These are phyloP conservation scores for Dryomyza anilis DNA, from an alignment of 2,888 invertebrate genomes.

Conservation along the genomic window DNA sequence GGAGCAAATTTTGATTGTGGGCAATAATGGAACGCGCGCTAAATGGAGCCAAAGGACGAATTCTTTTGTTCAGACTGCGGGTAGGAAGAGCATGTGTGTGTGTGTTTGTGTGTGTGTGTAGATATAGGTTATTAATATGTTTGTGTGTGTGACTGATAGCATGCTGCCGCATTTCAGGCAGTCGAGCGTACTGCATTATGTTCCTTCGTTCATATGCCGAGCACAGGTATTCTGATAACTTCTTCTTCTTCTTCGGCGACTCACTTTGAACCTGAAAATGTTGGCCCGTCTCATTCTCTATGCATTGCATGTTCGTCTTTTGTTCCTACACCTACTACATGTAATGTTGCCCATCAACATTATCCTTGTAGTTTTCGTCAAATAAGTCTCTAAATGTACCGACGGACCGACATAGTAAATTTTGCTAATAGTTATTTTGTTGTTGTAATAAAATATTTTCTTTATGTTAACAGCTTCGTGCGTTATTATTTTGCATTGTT, in stretches of 20 bases:
- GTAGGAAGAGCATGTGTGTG: not conserved
- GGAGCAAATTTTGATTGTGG: not conserved
- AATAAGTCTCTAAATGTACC: too few species aligned
- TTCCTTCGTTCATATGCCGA: not conserved
- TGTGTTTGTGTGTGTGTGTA: not conserved
- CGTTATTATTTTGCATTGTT: not conserved
- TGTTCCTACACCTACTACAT: not conserved
- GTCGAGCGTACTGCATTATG: not conserved
- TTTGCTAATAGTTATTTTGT: not conserved
- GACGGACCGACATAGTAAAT: too few species aligned
- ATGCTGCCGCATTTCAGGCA: constrained; percentile 6
- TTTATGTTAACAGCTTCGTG: not conserved
- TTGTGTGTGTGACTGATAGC: not conserved
- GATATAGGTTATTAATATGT: too few species aligned
- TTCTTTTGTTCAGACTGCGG: not conserved
- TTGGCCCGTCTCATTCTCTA: too few species aligned
- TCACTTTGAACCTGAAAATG: too few species aligned
- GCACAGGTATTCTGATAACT: not conserved
- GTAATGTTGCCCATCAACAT: not conserved
- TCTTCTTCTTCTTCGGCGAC: not conserved
- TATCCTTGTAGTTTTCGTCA: not conserved
- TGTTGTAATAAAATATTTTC: not conserved
- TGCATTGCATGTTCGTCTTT: not conserved
- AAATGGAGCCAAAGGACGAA: not conserved
- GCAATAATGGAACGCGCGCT: not conserved